Evolutionary conservation across 1,140 invertebrate species (phyloP), one percentile per base, ranked within the genome.

Genomic region (Tigriopus japonicus): DNA sequence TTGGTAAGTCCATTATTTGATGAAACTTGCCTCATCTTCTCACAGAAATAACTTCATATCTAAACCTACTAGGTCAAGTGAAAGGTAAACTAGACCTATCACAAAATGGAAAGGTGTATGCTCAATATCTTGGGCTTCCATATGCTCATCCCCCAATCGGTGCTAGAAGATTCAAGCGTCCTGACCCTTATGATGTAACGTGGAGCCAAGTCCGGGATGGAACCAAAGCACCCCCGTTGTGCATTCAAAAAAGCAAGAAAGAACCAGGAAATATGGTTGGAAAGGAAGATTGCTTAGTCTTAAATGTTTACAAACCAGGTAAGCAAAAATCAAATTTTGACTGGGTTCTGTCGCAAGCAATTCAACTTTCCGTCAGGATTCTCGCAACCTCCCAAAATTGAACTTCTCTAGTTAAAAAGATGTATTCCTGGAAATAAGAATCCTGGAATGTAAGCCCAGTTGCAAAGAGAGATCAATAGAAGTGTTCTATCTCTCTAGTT

Each of bases 241-340:
- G 55, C 35, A 15, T 41, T 13, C 55, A 58, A 40, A 19, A 23
- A 13, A 21, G 14, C 6, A 14, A 28, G 5, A 28, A 28, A n/a
- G 45, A 17, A 15, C 10, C 45, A 17, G 28, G 28, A 17, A 23
- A 60, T 21, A 60, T 66, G n/a, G 42, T 63, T 12, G 65, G 65
- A 1, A 28, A 59, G 15, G 65, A 66, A 49, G 64, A 66, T 40
- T 66, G 65, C 45, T 60, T 66, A 7, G 63, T 60, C 42, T 51
- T 65, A 40, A 66, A 65, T 52, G 61, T 66, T 7, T 65, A 59
- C 58, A 63, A 60, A 1, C 65, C 65, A n/a, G 23, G 28, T 28
- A 49, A 49, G 12, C 5, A 17, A 6, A 21, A 17, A 43, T 12
- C 10, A 43, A 15, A 12, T 43, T 43, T 43, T 43, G 42, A 15